Evolutionary conservation across 2,113 vertebrate genomes (phyloP).

Genomic region (Ia io): DNA sequence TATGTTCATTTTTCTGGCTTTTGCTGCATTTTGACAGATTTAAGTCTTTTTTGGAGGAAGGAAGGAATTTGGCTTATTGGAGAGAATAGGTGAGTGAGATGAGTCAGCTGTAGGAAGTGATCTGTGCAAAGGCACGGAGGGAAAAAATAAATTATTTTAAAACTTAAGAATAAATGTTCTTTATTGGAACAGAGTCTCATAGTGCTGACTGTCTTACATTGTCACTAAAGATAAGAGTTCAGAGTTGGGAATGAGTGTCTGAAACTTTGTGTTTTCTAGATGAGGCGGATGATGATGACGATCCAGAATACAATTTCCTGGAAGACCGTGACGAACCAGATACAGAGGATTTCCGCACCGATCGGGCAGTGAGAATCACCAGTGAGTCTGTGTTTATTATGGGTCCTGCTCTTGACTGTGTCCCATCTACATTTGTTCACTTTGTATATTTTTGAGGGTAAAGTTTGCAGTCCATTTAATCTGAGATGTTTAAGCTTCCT

Average conservation of each 20-base stretch:
- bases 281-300: slow-evolving; percentile 94
- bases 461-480: not conserved
- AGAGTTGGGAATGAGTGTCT: not conserved
- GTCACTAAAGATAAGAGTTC: not conserved
- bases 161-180: not conserved
- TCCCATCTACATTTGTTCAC: not conserved
- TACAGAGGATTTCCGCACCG: slow-evolving; percentile 95
- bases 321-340: slow-evolving; percentile 95
- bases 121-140: not conserved
- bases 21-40: not conserved
- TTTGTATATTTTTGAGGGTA: not conserved
- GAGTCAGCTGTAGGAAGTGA: not conserved
- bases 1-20: not conserved
- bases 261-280: slow-evolving; percentile 79
- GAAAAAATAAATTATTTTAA: not conserved
- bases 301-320: slow-evolving; percentile 96
- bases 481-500: not conserved
- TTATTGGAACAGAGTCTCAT: not conserved
- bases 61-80: not conserved
- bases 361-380: slow-evolving; percentile 94
- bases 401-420: not conserved
- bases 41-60: not conserved
- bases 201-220: not conserved
- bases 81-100: not conserved
- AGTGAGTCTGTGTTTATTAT: slow-evolving; percentile 84